Base-by-base conservation (phyloP, 2,113 vertebrate genomes). In the Furnarius figulus region DNA sequence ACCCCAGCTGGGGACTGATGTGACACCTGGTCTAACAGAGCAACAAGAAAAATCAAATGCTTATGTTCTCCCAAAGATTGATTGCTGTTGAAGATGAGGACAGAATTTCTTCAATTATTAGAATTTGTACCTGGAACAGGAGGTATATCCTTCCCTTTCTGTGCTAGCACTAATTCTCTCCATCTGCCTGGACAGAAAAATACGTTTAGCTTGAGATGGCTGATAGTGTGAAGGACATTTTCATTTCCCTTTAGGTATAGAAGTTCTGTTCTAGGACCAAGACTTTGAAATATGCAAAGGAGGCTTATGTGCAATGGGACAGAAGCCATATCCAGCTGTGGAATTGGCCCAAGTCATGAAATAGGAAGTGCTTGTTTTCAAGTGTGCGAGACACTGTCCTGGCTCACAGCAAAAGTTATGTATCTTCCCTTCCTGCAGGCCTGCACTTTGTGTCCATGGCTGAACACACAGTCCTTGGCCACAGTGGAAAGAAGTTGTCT, bases 381-480 rank as follows among this genome's bases (percentile, higher is more conserved):
- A 87, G 87, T 6, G 39, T 70, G 53, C 0, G 3, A 90, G 91
- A 85, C 71, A 46, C 31, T 71, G 70, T 79, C 81, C n/a, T 95
- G 94, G 91, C 90, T 90, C 8, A 0, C 35, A 62, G 30, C 21
- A 40, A n/a, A 87, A 88, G 82, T 83, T 18, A 83, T 93, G 63
- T 59, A 77, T 93, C 82, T 88, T 85, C 85, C 87, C 81, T 96
- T 96, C 91, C 95, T 95, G 93, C 59, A 62, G 85, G 78, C 59
- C 82, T 87, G 93, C 85, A 42, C 46, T 50, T 37, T 49, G 74
- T 87, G 59, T 85, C 59, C 66, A 2, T 63, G 87, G 87, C 93
- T 96, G 95, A 95, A 97, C 96, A 93, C 53, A 39, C 78, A 89
- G 95, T 96, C 62, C 96, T 96, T 96, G 95, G 94, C 87, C 40